A percentile compares a stretch with the other conserved stretches of the same genome.
phyloP scores from a whole-genome alignment of 1,140 invertebrate species.

The Asbolus verrucosus region DNA sequence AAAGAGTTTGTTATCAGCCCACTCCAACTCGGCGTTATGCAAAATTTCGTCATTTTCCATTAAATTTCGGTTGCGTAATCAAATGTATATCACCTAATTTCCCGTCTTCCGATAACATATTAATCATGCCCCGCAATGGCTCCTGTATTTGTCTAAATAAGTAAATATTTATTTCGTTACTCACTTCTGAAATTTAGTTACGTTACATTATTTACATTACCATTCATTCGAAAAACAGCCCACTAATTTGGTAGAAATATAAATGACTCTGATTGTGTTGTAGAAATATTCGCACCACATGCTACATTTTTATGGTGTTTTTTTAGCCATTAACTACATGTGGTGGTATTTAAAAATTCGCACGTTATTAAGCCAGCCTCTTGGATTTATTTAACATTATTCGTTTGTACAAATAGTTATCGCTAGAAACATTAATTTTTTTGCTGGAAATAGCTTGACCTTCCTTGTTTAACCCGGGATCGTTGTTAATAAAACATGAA shows the following conservation, averaged over 20 bases:
- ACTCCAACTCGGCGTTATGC: not conserved
- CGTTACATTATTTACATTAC: no score
- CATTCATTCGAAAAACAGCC: not conserved
- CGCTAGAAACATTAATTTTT: conserved; percentile 6
- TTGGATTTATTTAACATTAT: not conserved
- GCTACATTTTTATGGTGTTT: conserved; percentile 10
- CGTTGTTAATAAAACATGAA: conserved; percentile 13
- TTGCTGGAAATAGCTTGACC: conserved; percentile 19
- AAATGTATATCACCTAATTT: not conserved
- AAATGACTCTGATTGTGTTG: conserved; percentile 1
- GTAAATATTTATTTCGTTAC: conserved; percentile 8
- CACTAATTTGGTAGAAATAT: conserved; percentile 4
- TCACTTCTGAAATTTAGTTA: not conserved
- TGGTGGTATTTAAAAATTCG: conserved; percentile 22
- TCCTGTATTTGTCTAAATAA: not conserved
- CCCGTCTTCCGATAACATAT: no score
- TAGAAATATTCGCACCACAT: conserved; percentile 6
- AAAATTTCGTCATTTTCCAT: conserved; percentile 1
- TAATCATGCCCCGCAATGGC: not conserved
- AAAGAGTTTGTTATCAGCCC: no score
- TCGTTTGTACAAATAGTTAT: conserved; percentile 25
- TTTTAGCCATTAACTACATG: conserved; percentile 9
- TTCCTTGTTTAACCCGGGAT: conserved; percentile 7
- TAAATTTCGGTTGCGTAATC: no score
- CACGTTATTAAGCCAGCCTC: not conserved